These are phyloP conservation scores for Philereme vetulata DNA, from an alignment of 2,888 invertebrate genomes.

Conservation along the genomic window DNA sequence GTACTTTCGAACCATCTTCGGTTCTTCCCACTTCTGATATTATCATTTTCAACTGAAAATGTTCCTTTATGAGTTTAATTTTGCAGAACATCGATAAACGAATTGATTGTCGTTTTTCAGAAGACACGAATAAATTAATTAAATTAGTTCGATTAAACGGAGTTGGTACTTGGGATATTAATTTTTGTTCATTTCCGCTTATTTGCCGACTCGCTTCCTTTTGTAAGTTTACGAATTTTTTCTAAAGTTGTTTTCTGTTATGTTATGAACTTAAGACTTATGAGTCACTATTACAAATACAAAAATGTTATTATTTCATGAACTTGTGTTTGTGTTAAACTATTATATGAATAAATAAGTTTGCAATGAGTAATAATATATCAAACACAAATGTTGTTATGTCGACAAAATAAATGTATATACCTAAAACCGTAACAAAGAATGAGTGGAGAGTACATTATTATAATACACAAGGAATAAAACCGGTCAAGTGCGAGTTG, in stretches of 20 bases:
- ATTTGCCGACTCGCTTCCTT: neutral
- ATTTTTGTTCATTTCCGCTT: conserved; percentile 2
- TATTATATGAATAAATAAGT: too few species aligned
- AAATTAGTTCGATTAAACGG: conserved; percentile 60
- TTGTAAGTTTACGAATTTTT: neutral
- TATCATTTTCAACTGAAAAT: conserved; percentile 36
- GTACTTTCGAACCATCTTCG: conserved; percentile 36
- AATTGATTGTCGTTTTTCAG: conserved; percentile 41
- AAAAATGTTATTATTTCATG: too few species aligned
- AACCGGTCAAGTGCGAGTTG: too few species aligned
- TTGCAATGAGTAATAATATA: too few species aligned
- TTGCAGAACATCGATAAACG: conserved; percentile 12
- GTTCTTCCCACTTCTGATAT: conserved; percentile 21
- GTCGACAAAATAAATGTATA: too few species aligned
- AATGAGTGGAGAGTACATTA: too few species aligned
- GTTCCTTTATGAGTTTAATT: conserved; percentile 33
- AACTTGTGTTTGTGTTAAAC: too few species aligned
- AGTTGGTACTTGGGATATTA: conserved; percentile 27
- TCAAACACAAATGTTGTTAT: too few species aligned
- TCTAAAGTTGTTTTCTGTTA: neutral
- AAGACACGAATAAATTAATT: conserved; percentile 64
- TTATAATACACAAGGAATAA: too few species aligned
- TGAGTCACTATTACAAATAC: neutral
- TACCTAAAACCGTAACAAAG: too few species aligned
- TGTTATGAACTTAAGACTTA: neutral